Evolutionary conservation across 2,113 vertebrate genomes (phyloP), one percentile per base, ranked within the genome.

Genomic region (Megaceryle torquata): DNA sequence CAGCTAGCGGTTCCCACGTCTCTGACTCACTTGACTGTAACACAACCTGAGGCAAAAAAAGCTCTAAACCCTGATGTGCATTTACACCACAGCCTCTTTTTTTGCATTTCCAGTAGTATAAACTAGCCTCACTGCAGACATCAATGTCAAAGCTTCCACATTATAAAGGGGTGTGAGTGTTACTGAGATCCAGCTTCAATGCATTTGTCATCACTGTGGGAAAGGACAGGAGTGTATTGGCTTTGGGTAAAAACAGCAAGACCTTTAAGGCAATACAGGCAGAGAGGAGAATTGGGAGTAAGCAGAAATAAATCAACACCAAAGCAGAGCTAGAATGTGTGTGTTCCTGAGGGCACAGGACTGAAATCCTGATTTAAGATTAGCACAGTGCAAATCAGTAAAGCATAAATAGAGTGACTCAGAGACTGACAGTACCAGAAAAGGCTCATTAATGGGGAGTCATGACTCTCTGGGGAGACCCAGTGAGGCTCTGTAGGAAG

Each of bases 11-110:
- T 94, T 95, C 86, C 69, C 86, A 90, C 1, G 0, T 86, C 85
- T 94, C 76, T 88, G 82, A 84, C 72, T 92, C 86, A 80, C 33
- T 90, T 83, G 35, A 51, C 59, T 82, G 72, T 69, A 88, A 93
- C 39, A 94, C 54, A 88, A 69, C 60, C 50, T 60, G 51, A 91
- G 82, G 76, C 9, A 87, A 44, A 78, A 86, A 92, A 85, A 48
- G 10, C 19, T 60, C 33, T 48, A 65, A 86, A 80, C 68, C 35
- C 35, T 88, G 71, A 94, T 75, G 39, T 75, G 26, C 39, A 24
- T 93, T 91, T 90, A 41, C 9, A 48, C 51, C 46, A 26, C 0
- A 12, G 31, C 44, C 9, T 71, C 46, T 71, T 71, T 41, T 21
- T 37, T 22, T 22, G 41, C 65, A 68, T 90, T 91, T 86, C 48